Evolutionary conservation across 2,113 vertebrate species (phyloP).

Genomic region (Cisticola juncidis): DNA sequence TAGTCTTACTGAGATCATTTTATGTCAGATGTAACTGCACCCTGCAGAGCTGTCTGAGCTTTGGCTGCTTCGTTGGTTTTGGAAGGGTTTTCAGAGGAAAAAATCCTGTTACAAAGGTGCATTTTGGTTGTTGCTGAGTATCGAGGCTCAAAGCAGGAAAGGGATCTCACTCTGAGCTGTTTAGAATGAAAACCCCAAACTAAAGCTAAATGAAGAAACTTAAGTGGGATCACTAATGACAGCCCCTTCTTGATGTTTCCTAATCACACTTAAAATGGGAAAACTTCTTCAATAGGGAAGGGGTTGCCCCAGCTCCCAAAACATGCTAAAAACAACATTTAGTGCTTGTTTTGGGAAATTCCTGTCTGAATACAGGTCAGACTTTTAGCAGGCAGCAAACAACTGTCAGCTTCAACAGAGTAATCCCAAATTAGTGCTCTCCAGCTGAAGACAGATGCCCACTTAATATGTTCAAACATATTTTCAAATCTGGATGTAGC

Average conservation of each 20-base stretch:
- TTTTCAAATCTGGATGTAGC: background rate
- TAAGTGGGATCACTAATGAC: accelerated
- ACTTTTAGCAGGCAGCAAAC: background rate
- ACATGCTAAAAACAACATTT: background rate
- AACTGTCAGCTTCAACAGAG: background rate
- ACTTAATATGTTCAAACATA: background rate
- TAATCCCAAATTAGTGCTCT: background rate
- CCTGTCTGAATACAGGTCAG: background rate
- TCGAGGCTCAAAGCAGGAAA: accelerated
- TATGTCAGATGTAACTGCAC: accelerated
- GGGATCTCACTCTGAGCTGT: background rate
- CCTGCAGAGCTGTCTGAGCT: background rate
- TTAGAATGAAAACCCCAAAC: background rate
- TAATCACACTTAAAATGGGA: background rate
- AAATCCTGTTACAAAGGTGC: accelerated
- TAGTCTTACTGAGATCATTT: background rate
- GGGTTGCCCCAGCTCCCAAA: background rate
- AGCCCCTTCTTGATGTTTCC: background rate
- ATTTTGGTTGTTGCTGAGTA: background rate
- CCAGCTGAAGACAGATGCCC: background rate
- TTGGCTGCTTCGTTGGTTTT: accelerated
- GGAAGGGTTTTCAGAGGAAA: background rate
- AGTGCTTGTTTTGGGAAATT: background rate
- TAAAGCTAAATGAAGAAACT: background rate
- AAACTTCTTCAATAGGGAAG: background rate